Conservation (phyloP, 2,113 vertebrate species). For the Pelodiscus sinensis region DNA sequence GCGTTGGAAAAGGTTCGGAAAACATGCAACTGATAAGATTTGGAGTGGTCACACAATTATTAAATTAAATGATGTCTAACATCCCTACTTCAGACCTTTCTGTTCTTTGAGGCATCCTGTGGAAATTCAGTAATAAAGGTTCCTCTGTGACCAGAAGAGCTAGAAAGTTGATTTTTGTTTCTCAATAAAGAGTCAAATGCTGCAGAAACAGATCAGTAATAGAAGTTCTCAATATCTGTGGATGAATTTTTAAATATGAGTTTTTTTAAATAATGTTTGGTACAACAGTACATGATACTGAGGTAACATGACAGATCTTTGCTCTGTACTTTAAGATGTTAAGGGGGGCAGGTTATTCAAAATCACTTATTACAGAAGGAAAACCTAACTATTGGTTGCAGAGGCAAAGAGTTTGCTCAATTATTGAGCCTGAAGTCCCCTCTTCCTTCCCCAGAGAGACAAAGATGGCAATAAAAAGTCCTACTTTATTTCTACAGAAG, state of each 20-base stretch:
- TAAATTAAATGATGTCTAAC: too few relatives aligned
- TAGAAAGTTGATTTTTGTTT: background rate
- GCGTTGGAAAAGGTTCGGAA: too few relatives aligned
- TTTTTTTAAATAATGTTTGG: background rate
- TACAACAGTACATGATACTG: background rate
- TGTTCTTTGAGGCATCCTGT: background rate
- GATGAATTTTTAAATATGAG: background rate
- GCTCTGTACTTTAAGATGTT: background rate
- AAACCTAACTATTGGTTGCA: too few relatives aligned
- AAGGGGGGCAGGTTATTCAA: too few relatives aligned
- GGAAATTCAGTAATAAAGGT: background rate
- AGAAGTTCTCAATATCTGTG: background rate
- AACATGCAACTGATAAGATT: too few relatives aligned
- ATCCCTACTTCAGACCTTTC: background rate
- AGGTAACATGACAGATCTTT: background rate
- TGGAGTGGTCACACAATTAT: too few relatives aligned
- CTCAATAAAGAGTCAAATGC: background rate
- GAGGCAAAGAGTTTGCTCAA: too few relatives aligned
- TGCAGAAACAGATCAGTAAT: background rate
- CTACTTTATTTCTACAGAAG: too few relatives aligned
- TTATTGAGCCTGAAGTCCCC: too few relatives aligned
- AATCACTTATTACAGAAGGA: too few relatives aligned
- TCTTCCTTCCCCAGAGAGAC: too few relatives aligned
- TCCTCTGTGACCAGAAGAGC: background rate
- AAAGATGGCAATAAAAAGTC: too few relatives aligned